These are phyloP conservation scores for Bursaphelenchus okinawaensis DNA, from an alignment of 2,888 invertebrate species.

Conservation along the genomic window DNA sequence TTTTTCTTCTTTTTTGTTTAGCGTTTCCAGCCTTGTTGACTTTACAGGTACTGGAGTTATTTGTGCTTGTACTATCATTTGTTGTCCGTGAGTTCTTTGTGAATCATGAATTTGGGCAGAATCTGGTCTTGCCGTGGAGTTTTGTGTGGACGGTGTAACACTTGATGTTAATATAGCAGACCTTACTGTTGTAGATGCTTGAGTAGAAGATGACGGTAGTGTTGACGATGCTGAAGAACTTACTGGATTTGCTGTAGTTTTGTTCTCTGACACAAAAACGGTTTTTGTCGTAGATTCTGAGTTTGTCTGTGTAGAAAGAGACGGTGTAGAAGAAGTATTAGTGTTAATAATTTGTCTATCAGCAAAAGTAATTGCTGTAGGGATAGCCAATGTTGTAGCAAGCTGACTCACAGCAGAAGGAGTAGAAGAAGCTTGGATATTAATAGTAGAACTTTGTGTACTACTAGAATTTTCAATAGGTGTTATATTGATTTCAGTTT, in stretches of 20 bases:
- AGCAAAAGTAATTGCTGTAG: too few relatives aligned
- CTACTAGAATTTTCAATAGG: not conserved
- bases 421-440: conserved; percentile 12
- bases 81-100: not conserved
- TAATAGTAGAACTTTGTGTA: not conserved
- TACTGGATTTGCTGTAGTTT: not conserved
- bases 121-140: too few relatives aligned
- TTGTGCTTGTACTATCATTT: not conserved
- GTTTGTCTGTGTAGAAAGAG: too few relatives aligned
- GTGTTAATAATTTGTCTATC: too few relatives aligned
- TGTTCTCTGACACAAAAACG: not conserved
- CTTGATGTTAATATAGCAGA: too few relatives aligned
- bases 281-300: too few relatives aligned
- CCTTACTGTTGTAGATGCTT: not conserved
- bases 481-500: not conserved
- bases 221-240: not conserved
- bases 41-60: not conserved
- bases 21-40: not conserved
- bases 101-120: too few relatives aligned
- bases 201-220: not conserved
- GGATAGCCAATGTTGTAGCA: not conserved
- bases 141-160: not conserved
- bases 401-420: conserved; percentile 2
- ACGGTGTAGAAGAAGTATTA: not conserved
- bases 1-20: not conserved